Evolutionary conservation across 2,797 vertebrate species (phyloP), one percentile per base, ranked within the genome.

Genomic region (Catostomus latipinnis): DNA sequence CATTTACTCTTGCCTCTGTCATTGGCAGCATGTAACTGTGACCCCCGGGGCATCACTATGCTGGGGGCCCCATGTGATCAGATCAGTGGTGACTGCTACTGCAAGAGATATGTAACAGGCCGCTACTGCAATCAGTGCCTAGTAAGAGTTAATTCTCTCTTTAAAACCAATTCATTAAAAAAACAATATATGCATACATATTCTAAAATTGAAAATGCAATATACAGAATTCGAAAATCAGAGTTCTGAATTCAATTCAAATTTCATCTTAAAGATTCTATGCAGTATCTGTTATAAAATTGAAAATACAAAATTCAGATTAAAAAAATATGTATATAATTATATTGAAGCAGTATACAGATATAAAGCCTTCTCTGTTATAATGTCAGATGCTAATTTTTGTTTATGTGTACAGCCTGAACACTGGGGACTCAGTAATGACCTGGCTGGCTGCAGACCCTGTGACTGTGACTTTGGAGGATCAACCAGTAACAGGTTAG

Each of bases 401-500:
- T 81, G 14, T 80, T 56, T 81, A 5, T 13, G 16, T 62, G n/a
- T 65, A 14, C 54, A 97, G 96, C 90, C 94, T 0, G 93, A 97
- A 87, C 96, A 95, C 91, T 98, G 96, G 96, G 95, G 95, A 45
- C 93, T 98, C 82, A 96, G 95, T 83, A 91, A 93, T 2, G 94
- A 96, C 71, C 22, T 94, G 80, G 87, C 87, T 0, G 96, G 96
- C 83, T 97, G 96, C 90, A 89, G 93, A 84, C 84, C 92, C 11
- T 97, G 95, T 1, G 91, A 94, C 87, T 98, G 95, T 11, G 95
- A 98, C 90, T 96, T 97, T 43, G 95, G 96, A 46, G 96, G 95
- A 83, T 90, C 96, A 74, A 93, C 93, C 86, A 95, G 89, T 90
- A 97, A 95, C 88, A 94, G 93, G 95, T 96, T 88, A n/a, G n/a